Evolutionary conservation across 1,140 invertebrate genomes (phyloP).

Genomic region (Panagrolaimus sp.): DNA sequence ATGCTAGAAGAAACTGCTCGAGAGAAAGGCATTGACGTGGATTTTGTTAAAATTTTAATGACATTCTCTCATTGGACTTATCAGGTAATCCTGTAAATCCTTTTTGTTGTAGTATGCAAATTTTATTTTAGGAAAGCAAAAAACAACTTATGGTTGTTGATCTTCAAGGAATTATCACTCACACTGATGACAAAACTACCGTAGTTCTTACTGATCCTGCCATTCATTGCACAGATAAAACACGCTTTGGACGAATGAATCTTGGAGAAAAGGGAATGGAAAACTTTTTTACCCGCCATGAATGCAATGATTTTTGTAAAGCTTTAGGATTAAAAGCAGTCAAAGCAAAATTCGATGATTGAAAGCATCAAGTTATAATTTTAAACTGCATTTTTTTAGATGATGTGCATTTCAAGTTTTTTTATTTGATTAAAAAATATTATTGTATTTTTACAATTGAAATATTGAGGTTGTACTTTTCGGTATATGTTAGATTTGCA

Average conservation of each 20-base stretch:
- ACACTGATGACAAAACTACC: not conserved
- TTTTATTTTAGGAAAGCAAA: constrained; percentile 20
- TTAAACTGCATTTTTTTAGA: too few species aligned
- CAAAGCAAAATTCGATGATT: too few species aligned
- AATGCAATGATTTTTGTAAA: constrained; percentile 26
- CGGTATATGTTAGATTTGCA: too few species aligned
- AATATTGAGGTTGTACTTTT: too few species aligned
- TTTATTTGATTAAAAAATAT: too few species aligned
- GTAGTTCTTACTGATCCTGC: constrained; percentile 31
- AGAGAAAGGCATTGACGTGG: constrained; percentile 5
- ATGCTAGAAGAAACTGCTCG: constrained; percentile 22
- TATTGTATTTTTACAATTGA: too few species aligned
- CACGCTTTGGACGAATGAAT: constrained; percentile 28
- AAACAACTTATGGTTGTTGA: constrained; percentile 29
- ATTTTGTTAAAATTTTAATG: constrained; percentile 24
- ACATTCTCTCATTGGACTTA: constrained; percentile 33
- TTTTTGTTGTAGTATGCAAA: constrained; percentile 12
- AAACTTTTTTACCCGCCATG: constrained; percentile 20
- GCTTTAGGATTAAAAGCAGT: not conserved
- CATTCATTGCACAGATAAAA: constrained; percentile 26
- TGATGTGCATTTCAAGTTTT: too few species aligned
- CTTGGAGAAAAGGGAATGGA: constrained; percentile 23
- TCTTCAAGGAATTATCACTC: constrained; percentile 29
- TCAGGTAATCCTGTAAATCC: constrained; percentile 19
- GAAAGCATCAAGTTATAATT: too few species aligned